Base-by-base conservation (phyloP, 1,140 invertebrate genomes). In the Trichomalopsis sarcophagae region DNA sequence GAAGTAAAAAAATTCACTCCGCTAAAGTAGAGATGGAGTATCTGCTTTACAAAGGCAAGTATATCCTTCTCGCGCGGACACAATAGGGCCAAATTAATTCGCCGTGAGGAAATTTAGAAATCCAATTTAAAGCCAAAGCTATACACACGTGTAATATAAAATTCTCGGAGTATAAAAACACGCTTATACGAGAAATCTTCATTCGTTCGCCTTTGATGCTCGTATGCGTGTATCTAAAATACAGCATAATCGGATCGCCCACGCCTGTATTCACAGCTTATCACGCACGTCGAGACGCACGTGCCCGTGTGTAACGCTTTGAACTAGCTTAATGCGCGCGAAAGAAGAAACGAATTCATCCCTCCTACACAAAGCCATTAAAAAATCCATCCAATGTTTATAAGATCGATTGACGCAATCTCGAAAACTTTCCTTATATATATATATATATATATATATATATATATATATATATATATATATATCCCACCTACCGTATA, bases 1-100 rank as follows among this genome's bases (percentile, higher is more conserved):
- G 74, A 76, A 47, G 74, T 76, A 27, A 44, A 76, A 27, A 76
- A 50, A 76, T 47, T 76, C 40, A 47, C n/a, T 76, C 11, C 44
- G 21, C 44, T 76, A 23, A 76, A 76, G 74, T 76, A 40, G n/a
- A 50, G 55, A 62, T n/a, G 21, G 55, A 47, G 30, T 27, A 21
- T 44, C 73, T 44, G 40, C 36, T n/a, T n/a, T 21, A 47, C 21
- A 75, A 75, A 40, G 21, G 14, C 36, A 36, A 33, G 71, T 14
- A 2, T 33, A 2, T 33, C 33, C 1, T 5, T 73, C 71, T 73
- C 14, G 9, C n/a, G 7, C 33, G 33, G 33, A 36, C 5, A 36
- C 3, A 36, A 36, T 36, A 0, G 33, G 33, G 33, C 33, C 33
- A 4, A 47, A 27, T n/a, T 68, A 69, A 69, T 69, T 50, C 14